phyloP scores from a whole-genome alignment of 2,113 vertebrate species.

The Lipotes vexillifer region DNA sequence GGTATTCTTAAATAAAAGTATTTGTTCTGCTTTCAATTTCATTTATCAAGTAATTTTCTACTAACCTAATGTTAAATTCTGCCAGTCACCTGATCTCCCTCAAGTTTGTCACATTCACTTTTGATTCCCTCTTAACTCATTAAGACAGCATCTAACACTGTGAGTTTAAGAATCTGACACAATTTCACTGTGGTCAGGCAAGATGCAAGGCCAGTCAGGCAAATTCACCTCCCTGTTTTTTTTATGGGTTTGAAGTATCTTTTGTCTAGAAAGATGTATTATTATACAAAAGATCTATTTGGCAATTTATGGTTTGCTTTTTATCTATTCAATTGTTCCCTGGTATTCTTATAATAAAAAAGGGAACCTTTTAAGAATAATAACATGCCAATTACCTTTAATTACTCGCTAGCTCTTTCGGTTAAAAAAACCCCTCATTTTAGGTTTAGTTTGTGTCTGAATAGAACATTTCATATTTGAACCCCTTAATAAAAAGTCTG shows the following conservation, averaged over 20 bases:
- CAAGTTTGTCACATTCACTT: neutral
- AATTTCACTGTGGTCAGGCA: neutral
- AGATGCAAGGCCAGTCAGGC: neutral
- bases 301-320: constrained; percentile 63
- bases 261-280: constrained; percentile 40
- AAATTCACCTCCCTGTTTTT: neutral
- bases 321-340: constrained; percentile 63
- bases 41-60: constrained; percentile 21
- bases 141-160: neutral
- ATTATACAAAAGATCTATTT: constrained; percentile 56
- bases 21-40: neutral
- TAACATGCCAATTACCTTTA: constrained; percentile 72
- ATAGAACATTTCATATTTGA: constrained; percentile 58
- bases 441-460: constrained; percentile 52
- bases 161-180: neutral
- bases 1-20: neutral
- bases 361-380: constrained; percentile 70
- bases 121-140: neutral
- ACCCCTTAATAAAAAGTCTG: constrained; percentile 56
- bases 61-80: neutral
- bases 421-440: constrained; percentile 39
- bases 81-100: neutral
- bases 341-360: constrained; percentile 63
- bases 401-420: constrained; percentile 68
- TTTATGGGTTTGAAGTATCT: constrained; percentile 13